phyloP scores from a whole-genome alignment of 2,888 invertebrate genomes.

The Suillia variegata region DNA sequence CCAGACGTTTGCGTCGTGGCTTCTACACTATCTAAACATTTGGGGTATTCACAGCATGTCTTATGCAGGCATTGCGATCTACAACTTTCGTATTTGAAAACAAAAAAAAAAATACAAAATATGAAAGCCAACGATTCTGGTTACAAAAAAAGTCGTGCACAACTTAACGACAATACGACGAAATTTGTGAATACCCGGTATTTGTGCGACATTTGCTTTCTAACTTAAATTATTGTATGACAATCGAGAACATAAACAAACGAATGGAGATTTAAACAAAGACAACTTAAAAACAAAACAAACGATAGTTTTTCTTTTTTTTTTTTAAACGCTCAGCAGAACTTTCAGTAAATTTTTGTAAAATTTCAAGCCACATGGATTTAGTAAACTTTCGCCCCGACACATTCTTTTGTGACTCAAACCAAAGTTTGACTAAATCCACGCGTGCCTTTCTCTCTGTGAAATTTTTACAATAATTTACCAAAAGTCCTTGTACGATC shows the following conservation, averaged over 20 bases:
- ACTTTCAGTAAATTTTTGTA: conserved; percentile 51
- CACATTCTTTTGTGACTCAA: conserved; percentile 16
- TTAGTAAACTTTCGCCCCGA: conserved; percentile 22
- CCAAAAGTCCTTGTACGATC: conserved; percentile 64
- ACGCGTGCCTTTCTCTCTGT: conserved; percentile 21
- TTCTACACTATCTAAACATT: background rate
- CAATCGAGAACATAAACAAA: no score
- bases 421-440: conserved; percentile 10
- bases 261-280: no score
- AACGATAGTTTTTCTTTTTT: conserved; percentile 15
- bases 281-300: no score
- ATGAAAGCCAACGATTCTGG: no score
- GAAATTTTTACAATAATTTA: conserved; percentile 59
- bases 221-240: no score
- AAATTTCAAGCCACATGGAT: conserved; percentile 45
- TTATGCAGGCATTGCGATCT: no score
- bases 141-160: no score
- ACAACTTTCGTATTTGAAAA: no score
- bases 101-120: no score
- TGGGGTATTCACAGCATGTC: background rate
- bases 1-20: no score
- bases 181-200: background rate
- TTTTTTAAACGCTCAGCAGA: conserved; percentile 53
- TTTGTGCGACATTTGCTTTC: conserved; percentile 20
- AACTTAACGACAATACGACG: background rate